phyloP scores from a whole-genome alignment of 92 coral and sea anemone genomes.

The Zoanthus sansibaricus region DNA sequence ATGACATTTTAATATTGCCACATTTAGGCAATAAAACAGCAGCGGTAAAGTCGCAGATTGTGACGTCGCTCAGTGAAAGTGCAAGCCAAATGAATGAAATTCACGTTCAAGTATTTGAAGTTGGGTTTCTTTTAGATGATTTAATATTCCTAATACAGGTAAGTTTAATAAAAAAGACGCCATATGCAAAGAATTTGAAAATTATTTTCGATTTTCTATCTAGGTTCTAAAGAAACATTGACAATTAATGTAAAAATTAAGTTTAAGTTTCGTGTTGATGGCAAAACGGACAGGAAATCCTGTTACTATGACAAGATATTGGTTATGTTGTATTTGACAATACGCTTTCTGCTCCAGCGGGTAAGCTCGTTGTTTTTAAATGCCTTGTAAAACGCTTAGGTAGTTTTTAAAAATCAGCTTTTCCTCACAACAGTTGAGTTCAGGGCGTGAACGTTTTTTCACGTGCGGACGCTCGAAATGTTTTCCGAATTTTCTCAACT shows the following conservation, averaged over 20 bases:
- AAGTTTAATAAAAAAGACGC: background rate
- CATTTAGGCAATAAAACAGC: background rate
- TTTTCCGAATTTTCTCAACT: slow-evolving; percentile 39
- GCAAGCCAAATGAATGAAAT: background rate
- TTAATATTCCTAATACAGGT: slow-evolving; percentile 24
- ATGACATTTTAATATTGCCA: background rate
- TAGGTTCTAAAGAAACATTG: background rate
- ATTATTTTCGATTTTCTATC: background rate
- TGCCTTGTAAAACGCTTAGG: background rate
- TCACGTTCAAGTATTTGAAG: background rate
- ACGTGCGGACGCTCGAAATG: background rate
- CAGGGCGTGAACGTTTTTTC: slow-evolving; percentile 19
- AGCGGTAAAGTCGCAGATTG: slow-evolving; percentile 2
- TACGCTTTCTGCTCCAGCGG: slow-evolving; percentile 19
- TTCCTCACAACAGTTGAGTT: background rate
- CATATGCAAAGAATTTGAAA: background rate
- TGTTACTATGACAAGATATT: slow-evolving; percentile 31
- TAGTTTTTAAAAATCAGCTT: background rate
- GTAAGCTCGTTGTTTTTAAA: slow-evolving; percentile 32
- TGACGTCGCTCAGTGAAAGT: slow-evolving; percentile 14
- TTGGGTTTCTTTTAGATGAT: slow-evolving; percentile 25
- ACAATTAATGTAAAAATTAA: background rate
- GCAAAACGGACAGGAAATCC: background rate
- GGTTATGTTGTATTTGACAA: slow-evolving; percentile 9
- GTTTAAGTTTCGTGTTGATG: background rate